phyloP scores from a whole-genome alignment of 92 coral and sea anemone species.

The Porites divaricata region DNA sequence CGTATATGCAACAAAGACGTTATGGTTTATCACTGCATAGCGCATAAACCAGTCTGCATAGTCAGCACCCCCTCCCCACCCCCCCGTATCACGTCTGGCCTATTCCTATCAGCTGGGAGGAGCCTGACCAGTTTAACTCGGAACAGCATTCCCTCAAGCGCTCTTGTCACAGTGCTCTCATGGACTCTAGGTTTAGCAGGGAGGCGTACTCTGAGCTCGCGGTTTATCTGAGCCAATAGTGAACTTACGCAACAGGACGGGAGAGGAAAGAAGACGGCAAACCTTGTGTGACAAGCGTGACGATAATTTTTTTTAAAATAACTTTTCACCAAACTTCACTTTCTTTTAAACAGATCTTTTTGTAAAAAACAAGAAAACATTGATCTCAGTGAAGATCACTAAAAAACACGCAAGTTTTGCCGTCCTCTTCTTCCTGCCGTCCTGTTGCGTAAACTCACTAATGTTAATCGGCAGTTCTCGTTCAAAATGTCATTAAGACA shows the following conservation, averaged over 20 bases:
- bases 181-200: constrained; percentile 53
- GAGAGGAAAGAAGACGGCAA: too few relatives aligned
- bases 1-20: constrained; percentile 48
- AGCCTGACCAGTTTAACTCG: constrained; percentile 52
- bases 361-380: too few relatives aligned
- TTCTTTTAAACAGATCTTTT: too few relatives aligned
- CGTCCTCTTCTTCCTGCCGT: too few relatives aligned
- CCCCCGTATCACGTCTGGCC: constrained; percentile 54
- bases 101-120: constrained; percentile 60
- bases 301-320: too few relatives aligned
- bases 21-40: constrained; percentile 34
- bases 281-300: too few relatives aligned
- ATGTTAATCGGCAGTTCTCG: constrained; percentile 57
- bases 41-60: constrained; percentile 4
- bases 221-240: constrained; percentile 52
- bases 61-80: constrained; percentile 17
- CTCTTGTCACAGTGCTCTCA: constrained; percentile 40
- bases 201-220: constrained; percentile 51
- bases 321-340: too few relatives aligned
- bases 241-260: too few relatives aligned
- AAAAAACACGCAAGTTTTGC: too few relatives aligned
- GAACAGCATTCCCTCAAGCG: constrained; percentile 60
- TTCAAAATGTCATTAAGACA: constrained; percentile 56
- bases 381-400: too few relatives aligned
- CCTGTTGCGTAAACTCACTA: too few relatives aligned